Evolutionary conservation across 2,888 invertebrate species (phyloP), one percentile per base, ranked within the genome.

Genomic region (Pilophorus perplexus): DNA sequence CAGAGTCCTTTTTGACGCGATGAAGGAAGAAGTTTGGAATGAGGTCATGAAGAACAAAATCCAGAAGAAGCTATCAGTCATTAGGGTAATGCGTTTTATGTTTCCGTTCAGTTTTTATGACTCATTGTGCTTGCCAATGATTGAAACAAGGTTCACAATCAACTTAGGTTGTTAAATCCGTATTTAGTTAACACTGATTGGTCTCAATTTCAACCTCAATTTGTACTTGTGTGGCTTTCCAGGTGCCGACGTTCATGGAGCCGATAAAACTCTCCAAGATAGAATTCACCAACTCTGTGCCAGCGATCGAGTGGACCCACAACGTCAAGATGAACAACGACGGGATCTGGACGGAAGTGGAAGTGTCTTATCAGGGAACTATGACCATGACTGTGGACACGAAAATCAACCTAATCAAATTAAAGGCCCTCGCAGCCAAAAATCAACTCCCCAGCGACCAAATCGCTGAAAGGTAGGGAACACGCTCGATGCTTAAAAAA

Each of bases 301-400:
- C 89, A 16, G 76, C 83, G 23, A 82, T 90, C 71, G 81, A 82
- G 71, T 81, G 82, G 54, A 82, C 84, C 60, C 79, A 81, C 14
- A 78, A 82, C 69, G 92, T 93, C 0, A 77, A 82, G 44, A 77
- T 89, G 69, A 90, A 94, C 78, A 85, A 87, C 71, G 84, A 87
- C 74, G 95, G 95, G 37, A 79, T 94, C 64, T 96, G 95, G 94
- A 81, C 93, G 0, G 91, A 94, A 78, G 79, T 93, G 12, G 88
- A 91, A 74, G 77, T 93, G 67, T 82, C 84, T 2, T 93, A 93
- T 78, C 85, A 85, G 72, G 93, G 93, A 55, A 82, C 83, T 71
- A 83, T 90, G 42, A 84, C 85, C 70, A 86, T 94, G 82, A 88
- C 88, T 1, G 82, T 96, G 33, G 89, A 90, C 75, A 94, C 94